Base-by-base conservation (phyloP, 2,797 vertebrate genomes). In the Hoplostethus mediterraneus region DNA sequence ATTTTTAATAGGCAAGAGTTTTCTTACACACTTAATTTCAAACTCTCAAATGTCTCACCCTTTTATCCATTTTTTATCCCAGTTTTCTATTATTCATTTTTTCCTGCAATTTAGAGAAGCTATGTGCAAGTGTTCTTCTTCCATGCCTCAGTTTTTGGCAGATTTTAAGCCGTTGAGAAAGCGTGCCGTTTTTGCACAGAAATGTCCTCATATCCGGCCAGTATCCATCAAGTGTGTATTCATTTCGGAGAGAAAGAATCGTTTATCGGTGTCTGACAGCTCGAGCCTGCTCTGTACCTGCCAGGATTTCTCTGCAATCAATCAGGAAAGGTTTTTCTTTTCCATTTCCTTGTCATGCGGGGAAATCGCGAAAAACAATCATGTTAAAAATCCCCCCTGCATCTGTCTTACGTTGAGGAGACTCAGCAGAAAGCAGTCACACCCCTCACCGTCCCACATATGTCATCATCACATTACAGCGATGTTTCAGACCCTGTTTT, bases 181-280 rank as follows among this genome's bases (percentile, higher is more conserved):
- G 44, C 57, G 7, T 55, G 21, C 21, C 21, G 21, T 21, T 1
- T 49, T 64, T 53, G 44, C 56, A 59, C 49, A 65, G 11, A 78
- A 67, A 78, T 17, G 21, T 58, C 56, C 36, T 59, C 12, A 16
- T 31, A 42, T 2, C 0, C 6, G 1, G 33, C 36, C 55, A 62
- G 28, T 38, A 51, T 49, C 55, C 69, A 64, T 56, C 63, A 67
- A 59, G 62, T 53, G 57, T 51, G 66, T 71, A 77, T 78, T 71
- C 55, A 77, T 88, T 85, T 77, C 57, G 59, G 21, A 2, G 21
- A 68, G 61, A 68, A 60, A 71, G 57, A 66, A 55, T 42, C 17
- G 79, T 80, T 87, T 82, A 85, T 92, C 71, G 79, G 61, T 36
- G 4, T 52, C 55, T 82, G 88, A 85, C 87, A 89, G 87, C 77